These are phyloP conservation scores for Omphaloscelis lunosa DNA, from an alignment of 2,888 invertebrate genomes.

Conservation along the genomic window DNA sequence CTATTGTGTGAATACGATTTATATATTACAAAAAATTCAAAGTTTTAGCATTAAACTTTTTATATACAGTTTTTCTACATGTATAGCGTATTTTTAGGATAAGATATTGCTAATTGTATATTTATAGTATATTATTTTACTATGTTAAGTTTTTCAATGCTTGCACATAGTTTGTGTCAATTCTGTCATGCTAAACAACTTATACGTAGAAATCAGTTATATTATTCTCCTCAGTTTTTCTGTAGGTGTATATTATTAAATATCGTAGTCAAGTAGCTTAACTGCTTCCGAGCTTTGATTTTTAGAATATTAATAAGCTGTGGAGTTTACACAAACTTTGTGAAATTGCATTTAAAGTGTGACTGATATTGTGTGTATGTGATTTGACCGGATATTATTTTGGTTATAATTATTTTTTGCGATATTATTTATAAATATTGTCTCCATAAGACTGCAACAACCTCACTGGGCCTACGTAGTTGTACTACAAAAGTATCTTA, in stretches of 20 bases:
- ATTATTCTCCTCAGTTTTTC: conserved; percentile 11
- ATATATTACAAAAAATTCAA: conserved; percentile 68
- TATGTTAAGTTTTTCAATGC: conserved; percentile 74
- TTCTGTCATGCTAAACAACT: conserved; percentile 22
- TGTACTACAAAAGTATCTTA: conserved; percentile 35
- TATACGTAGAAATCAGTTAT: conserved; percentile 7
- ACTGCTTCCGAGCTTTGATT: conserved; percentile 19
- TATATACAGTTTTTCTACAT: conserved; percentile 83
- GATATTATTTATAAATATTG: conserved; percentile 52
- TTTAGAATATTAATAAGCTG: conserved; percentile 16
- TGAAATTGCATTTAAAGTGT: conserved; percentile 71
- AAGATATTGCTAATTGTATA: conserved; percentile 83
- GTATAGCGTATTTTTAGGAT: conserved; percentile 81
- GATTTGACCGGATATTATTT: conserved; percentile 66
- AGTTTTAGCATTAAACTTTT: conserved; percentile 76
- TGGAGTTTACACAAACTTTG: conserved; percentile 69
- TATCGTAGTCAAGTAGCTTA: conserved; percentile 9
- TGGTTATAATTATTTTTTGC: conserved; percentile 63
- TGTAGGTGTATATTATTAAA: conserved; percentile 6
- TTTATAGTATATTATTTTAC: conserved; percentile 77
- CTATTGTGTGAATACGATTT: conserved; percentile 72
- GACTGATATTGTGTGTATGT: conserved; percentile 77
- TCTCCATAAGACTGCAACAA: conserved; percentile 49
- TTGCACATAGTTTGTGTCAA: conserved; percentile 72
- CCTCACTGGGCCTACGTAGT: conserved; percentile 12